These are phyloP conservation scores for Cerceris ruficornis DNA, from an alignment of 2,888 invertebrate genomes.

Conservation along the genomic window DNA sequence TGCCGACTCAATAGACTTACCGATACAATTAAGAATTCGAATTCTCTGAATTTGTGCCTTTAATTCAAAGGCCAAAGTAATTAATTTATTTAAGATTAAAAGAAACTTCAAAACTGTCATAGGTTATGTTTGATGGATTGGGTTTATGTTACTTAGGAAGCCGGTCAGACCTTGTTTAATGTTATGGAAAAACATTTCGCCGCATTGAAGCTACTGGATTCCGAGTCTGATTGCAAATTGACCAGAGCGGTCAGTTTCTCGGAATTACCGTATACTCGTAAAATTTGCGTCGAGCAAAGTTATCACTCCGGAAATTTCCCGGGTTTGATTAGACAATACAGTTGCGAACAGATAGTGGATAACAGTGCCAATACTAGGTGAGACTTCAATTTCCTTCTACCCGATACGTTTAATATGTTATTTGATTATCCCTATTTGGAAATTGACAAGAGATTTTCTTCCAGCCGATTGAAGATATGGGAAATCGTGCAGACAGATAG, in stretches of 20 bases:
- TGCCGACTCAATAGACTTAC: no score
- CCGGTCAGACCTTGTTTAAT: conserved; percentile 53
- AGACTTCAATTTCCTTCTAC: not conserved
- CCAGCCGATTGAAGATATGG: conserved; percentile 53
- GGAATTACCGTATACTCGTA: conserved; percentile 61
- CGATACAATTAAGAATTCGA: no score
- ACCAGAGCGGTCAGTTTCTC: conserved; percentile 69
- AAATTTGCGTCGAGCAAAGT: conserved; percentile 63
- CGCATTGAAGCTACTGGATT: conserved; percentile 61
- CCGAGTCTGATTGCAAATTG: conserved; percentile 59
- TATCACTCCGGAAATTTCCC: conserved; percentile 47
- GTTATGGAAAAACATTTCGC: conserved; percentile 74
- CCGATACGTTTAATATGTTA: not conserved
- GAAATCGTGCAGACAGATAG: conserved; percentile 36
- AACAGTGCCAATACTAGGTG: conserved; percentile 54
- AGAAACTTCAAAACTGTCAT: conserved; percentile 5
- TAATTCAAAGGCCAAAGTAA: conserved; percentile 22
- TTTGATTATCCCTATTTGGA: no score
- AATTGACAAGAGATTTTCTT: conserved; percentile 9
- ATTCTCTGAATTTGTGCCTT: not conserved
- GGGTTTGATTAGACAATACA: conserved; percentile 69
- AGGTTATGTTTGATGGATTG: conserved; percentile 50
- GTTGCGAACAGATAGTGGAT: conserved; percentile 72
- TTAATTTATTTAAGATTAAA: conserved; percentile 59
- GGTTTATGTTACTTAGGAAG: conserved; percentile 39